Percentiles rank a stretch among this genome's conserved stretches.
Conservation (phyloP, 2,797 vertebrate species). For the Macroramphosus scolopax region DNA sequence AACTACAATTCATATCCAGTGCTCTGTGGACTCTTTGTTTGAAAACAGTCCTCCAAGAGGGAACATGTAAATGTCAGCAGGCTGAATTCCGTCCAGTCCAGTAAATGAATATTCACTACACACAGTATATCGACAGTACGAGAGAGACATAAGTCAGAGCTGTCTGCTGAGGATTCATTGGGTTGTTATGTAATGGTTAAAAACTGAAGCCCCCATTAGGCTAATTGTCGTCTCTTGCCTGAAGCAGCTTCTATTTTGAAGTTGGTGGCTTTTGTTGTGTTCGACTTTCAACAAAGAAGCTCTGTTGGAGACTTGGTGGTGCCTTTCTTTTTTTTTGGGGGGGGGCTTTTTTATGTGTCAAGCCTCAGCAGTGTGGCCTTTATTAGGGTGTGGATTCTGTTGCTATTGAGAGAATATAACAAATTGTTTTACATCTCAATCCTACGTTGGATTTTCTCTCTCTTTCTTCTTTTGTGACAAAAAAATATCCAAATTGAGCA, state of each 20-base stretch:
- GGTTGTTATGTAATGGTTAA: slow-evolving; percentile 32
- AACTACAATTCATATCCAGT: no score
- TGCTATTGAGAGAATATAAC: no score
- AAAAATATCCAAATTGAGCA: no score
- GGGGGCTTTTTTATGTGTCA: slow-evolving; percentile 32
- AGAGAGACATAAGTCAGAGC: slow-evolving; percentile 21
- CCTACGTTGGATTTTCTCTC: no score
- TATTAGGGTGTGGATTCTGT: no score
- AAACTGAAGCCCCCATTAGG: slow-evolving; percentile 46
- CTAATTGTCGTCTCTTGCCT: slow-evolving; percentile 43
- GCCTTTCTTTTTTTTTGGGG: slow-evolving; percentile 9
- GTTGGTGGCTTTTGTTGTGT: slow-evolving; percentile 18
- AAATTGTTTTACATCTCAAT: no score
- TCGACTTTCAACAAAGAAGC: slow-evolving; percentile 36
- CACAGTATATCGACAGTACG: not conserved
- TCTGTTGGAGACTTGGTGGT: slow-evolving; percentile 9
- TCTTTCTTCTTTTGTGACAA: no score
- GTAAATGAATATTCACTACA: slow-evolving; percentile 19
- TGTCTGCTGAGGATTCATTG: slow-evolving; percentile 24
- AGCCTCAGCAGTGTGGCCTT: slow-evolving; percentile 21
- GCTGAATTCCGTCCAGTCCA: slow-evolving; percentile 14
- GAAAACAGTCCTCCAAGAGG: no score
- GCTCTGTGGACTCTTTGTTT: no score
- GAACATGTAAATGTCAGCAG: slow-evolving; percentile 25
- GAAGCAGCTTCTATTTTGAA: slow-evolving; percentile 34